A percentile compares a stretch with the other conserved stretches of the same genome.
phyloP scores from a whole-genome alignment of 2,888 invertebrate species.

The Mellilla xanthometata region DNA sequence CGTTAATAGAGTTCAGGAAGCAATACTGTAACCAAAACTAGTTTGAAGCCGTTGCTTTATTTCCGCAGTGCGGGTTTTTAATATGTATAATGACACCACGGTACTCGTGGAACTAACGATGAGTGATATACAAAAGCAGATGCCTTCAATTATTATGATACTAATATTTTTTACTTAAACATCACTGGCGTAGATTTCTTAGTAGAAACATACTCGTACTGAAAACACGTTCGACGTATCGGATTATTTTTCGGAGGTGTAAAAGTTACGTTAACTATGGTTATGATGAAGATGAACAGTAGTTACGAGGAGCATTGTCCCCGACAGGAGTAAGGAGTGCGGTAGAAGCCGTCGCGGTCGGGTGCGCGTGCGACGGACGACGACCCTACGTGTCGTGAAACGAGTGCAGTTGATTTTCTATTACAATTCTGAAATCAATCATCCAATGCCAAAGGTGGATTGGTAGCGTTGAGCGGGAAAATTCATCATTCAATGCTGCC shows the following conservation, averaged over 20 bases:
- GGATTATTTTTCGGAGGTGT: too few species aligned
- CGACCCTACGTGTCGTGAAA: constrained; percentile 51
- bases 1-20: neutral
- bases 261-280: too few species aligned
- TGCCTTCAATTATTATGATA: too few species aligned
- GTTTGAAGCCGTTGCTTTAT: neutral
- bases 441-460: too few species aligned
- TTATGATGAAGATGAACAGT: constrained; percentile 27
- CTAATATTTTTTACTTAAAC: too few species aligned
- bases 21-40: constrained; percentile 2
- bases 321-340: constrained; percentile 56
- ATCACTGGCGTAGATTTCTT: too few species aligned
- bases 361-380: constrained; percentile 58
- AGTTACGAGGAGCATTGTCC: constrained; percentile 56
- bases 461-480: too few species aligned
- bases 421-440: too few species aligned
- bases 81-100: neutral
- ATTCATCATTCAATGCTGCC: too few species aligned
- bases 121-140: too few species aligned
- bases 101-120: constrained; percentile 22
- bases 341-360: constrained; percentile 50
- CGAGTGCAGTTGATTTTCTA: constrained; percentile 16
- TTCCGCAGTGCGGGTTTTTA: constrained; percentile 5
- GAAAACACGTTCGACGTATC: too few species aligned
- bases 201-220: too few species aligned